Evolutionary conservation across 2,888 invertebrate species (phyloP).

Genomic region (Eristalis intricaria): DNA sequence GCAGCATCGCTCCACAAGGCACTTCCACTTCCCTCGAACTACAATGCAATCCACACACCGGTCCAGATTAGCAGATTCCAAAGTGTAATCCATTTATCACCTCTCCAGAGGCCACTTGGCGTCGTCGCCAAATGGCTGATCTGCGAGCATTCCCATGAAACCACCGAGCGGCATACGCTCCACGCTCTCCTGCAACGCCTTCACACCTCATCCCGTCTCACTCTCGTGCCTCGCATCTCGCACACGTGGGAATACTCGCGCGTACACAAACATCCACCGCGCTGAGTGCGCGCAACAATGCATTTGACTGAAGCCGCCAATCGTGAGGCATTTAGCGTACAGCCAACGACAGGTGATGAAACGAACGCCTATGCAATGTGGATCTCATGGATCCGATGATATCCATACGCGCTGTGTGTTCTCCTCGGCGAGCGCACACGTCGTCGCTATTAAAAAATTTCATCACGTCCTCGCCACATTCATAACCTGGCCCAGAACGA

Average conservation of each 20-base stretch:
- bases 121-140: not conserved
- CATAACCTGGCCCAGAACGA: constrained; percentile 49
- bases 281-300: constrained; percentile 47
- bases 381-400: constrained; percentile 12
- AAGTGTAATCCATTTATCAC: not conserved
- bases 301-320: constrained; percentile 61
- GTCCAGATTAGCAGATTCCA: not conserved
- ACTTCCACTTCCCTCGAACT: not conserved
- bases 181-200: not conserved
- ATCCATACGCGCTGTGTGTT: constrained; percentile 58
- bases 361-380: constrained; percentile 2
- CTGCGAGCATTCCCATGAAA: not conserved
- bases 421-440: constrained; percentile 36
- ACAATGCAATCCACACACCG: not conserved
- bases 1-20: not conserved
- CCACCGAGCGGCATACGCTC: not conserved
- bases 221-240: not conserved
- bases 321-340: constrained; percentile 30
- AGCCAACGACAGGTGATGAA: constrained; percentile 49
- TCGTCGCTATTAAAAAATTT: constrained; percentile 53
- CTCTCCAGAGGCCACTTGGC: not conserved
- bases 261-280: constrained; percentile 21
- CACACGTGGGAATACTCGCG: constrained; percentile 41
- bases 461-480: constrained; percentile 45
- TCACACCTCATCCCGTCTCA: not conserved